Base-by-base conservation (phyloP, 2,888 invertebrate species). In the Aproaerema taeniolella region DNA sequence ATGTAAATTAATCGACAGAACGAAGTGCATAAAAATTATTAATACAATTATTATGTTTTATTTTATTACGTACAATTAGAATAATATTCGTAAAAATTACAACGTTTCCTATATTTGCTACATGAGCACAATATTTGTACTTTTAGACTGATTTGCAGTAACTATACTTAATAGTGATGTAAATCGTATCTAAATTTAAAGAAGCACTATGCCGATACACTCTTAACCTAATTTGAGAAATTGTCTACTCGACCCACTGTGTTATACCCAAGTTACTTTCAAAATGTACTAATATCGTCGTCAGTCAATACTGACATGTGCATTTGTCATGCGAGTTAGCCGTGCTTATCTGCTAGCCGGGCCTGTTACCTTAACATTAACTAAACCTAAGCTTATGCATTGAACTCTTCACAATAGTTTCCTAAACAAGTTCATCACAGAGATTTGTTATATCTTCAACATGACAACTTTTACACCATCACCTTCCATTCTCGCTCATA, bases 41-140 rank as follows among this genome's bases (percentile, higher is more conserved):
- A 31, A 25, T 37, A 37, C 13, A 37, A 30, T 37, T 37, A 37
- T 38, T 38, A 31, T 38, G 31, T 37, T 20, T 7, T 30, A 35
- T n/a, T n/a, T n/a, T n/a, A n/a, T n/a, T n/a, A n/a, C n/a, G n/a
- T n/a, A 30, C 10, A n/a, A 26, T 26, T 26, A 26, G 8, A 11
- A 30, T 2, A 56, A 55, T 60, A 57, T 56, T 65, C 66, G 61
- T 67, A 67, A 70, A 65, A 56, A 69, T 64, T 61, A 69, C 67
- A 67, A 70, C 65, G 58, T 38, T 31, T 56, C 74, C 71, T 78
- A 77, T 67, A 68, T 67, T 68, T 74, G 80, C 78, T 78, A 79
- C 71, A 52, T 83, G 83, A 85, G 85, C 85, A 83, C 79, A 62
- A 61, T 65, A 71, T 85, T 83, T 85, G 83, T 85, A 85, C 85